Percentiles rank a stretch among this genome's conserved stretches.
Evolutionary conservation across 2,113 vertebrate species (phyloP).

Genomic region (Atlantisia rogersi): DNA sequence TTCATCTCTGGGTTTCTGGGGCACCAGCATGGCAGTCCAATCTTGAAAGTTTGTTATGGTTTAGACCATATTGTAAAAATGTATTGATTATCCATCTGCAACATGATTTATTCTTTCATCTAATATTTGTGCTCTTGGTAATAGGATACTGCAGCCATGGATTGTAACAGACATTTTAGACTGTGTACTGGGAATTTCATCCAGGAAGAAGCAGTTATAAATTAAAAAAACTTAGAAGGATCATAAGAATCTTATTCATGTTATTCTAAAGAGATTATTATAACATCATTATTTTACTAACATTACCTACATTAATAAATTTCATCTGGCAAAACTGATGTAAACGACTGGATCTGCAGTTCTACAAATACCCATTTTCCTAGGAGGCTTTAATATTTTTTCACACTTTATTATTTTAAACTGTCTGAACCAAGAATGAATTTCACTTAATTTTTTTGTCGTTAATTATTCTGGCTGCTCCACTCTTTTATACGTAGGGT

Average conservation of each 20-base stretch:
- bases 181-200: background rate
- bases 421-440: background rate
- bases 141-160: background rate
- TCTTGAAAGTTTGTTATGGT: background rate
- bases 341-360: background rate
- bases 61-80: slow-evolving; percentile 8
- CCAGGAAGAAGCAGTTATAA: background rate
- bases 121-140: slow-evolving; percentile 9
- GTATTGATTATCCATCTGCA: slow-evolving; percentile 4
- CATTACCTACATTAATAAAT: background rate
- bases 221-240: background rate
- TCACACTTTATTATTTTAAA: slow-evolving; percentile 17
- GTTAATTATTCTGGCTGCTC: background rate
- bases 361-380: background rate
- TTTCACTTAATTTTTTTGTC: background rate
- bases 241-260: background rate
- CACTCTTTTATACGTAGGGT: background rate
- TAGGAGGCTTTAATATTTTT: background rate
- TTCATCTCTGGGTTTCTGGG: background rate
- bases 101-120: slow-evolving; percentile 29
- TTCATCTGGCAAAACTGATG: background rate
- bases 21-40: background rate
- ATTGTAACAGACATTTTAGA: slow-evolving; percentile 13
- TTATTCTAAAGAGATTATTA: background rate
- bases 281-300: slow-evolving; percentile 10